Base-by-base conservation (phyloP, 2,113 vertebrate species). In the Sporophila hypoxantha region DNA sequence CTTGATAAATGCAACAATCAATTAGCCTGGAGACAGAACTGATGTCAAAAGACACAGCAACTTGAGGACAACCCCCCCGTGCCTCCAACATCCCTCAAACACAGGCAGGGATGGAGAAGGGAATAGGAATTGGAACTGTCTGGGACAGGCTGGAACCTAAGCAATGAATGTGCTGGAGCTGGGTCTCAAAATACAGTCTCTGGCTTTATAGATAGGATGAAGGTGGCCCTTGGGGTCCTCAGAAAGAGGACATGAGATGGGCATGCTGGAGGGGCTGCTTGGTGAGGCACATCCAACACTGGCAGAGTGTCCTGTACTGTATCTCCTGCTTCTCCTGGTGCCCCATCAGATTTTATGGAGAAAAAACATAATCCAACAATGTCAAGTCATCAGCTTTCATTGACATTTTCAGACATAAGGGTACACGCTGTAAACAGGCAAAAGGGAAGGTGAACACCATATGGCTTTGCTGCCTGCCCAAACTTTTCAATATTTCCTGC, bases 381-480 rank as follows among this genome's bases (percentile, higher is more conserved):
- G 12, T 67, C n/a, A 77, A 68, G 7, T 4, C 52, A 60, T n/a
- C 32, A 52, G 25, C 17, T 79, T 76, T 55, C 59, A 57, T 20
- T 2, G 1, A 3, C 14, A 1, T 57, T 77, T 82, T 67, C 82
- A 76, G 61, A 70, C 67, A 42, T 12, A n/a, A 53, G 57, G 39
- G 29, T 10, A 32, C 20, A 41, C 14, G 8, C 9, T 59, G 23
- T 19, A 39, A 53, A 55, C 23, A 55, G 34, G 47, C 7, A 55
- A 62, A 87, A 93, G 76, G 36, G 39, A 79, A 82, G 47, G n/a
- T 21, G 57, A 59, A 17, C 1, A 4, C 12, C 23, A 19, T 4
- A 30, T 0, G 0, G 17, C 20, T 62, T 44, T 71, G 37, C 44
- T 82, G 42, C 1, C 6, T 8, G 2, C 13, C 30, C 50, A 34